Base-by-base conservation (phyloP, 1,140 invertebrate species). In the Chymomyza costata region DNA sequence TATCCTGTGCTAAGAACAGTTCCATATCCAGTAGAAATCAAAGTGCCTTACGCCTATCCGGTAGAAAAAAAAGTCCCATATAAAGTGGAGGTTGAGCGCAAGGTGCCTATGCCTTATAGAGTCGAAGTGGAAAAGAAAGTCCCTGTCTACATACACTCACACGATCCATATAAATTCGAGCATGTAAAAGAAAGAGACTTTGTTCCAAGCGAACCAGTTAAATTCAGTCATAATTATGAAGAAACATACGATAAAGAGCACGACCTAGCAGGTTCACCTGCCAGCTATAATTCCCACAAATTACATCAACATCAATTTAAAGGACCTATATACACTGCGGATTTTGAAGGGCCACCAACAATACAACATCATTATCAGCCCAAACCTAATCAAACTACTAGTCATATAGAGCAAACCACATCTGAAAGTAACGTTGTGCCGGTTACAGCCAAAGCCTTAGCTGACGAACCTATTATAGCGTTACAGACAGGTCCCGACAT, bases 101-200 rank as follows among this genome's bases (percentile, higher is more conserved):
- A 85, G 69, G 86, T 89, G 5, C 88, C 88, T 0, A 86, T 89
- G 2, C 82, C 82, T 2, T 80, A 60, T 41, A 85, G 87, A 63
- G 86, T 90, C 1, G 87, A 89, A 39, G 87, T 89, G 0, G 88
- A 89, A 52, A 87, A 87, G 46, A 87, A 86, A 11, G 82, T 88
- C 21, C 86, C 88, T 10, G 34, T 83, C 31, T 78, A 71, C 8
- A 81, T 83, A 28, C 63, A 56, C n/a, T 45, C 53, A 1, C 66
- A 51, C 3, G 74, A 82, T 39, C 68, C 71, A 16, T 78, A 78
- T 14, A 74, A 54, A 38, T 69, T 50, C 28, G 70, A 76, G 14
- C 49, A 46, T 11, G 54, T 45, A 1, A 25, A 34, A 34, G 37
- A 17, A 1, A 74, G n/a, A n/a, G n/a, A 16, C 3, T 62, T 55